Evolutionary conservation across 2,888 invertebrate species (phyloP).

Genomic region (Priapulus caudatus): DNA sequence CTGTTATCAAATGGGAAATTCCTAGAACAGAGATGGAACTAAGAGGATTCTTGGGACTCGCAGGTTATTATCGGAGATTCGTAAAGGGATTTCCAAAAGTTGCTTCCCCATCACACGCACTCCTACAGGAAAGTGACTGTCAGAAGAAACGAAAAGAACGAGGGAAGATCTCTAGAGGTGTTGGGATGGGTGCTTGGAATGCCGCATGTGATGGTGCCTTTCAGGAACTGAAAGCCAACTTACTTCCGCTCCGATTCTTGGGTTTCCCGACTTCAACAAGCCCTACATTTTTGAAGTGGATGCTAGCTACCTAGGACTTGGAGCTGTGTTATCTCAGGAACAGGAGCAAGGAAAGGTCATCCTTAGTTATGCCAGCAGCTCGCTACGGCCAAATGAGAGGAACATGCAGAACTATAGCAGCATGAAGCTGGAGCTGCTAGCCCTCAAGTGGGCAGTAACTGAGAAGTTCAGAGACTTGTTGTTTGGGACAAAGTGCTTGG

Average conservation of each 20-base stretch:
- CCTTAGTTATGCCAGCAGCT: conserved; percentile 21
- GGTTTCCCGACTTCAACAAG: no score
- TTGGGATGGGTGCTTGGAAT: no score
- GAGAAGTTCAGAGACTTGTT: conserved; percentile 20
- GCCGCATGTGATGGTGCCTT: conserved; percentile 16
- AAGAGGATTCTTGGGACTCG: no score
- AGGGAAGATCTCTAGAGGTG: no score
- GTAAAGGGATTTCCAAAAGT: not conserved
- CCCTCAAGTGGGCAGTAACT: no score
- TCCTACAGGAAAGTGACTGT: conserved; percentile 12
- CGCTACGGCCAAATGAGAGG: conserved; percentile 15
- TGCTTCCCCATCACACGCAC: not conserved
- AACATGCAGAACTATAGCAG: conserved; percentile 21
- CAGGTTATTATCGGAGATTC: no score
- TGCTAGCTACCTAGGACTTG: no score
- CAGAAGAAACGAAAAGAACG: no score
- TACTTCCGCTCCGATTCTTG: conserved; percentile 15
- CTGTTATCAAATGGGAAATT: no score
- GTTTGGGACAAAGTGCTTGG: conserved; percentile 13
- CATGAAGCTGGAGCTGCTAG: no score
- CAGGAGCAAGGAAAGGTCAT: conserved; percentile 14
- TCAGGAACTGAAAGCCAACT: conserved; percentile 15
- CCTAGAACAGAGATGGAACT: no score
- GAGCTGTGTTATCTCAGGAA: conserved; percentile 19
- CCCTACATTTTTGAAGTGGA: no score